A percentile compares a stretch with the other conserved stretches of the same genome.
Evolutionary conservation across 2,797 vertebrate species (phyloP).

Genomic region (Pseudomugil tenellus): DNA sequence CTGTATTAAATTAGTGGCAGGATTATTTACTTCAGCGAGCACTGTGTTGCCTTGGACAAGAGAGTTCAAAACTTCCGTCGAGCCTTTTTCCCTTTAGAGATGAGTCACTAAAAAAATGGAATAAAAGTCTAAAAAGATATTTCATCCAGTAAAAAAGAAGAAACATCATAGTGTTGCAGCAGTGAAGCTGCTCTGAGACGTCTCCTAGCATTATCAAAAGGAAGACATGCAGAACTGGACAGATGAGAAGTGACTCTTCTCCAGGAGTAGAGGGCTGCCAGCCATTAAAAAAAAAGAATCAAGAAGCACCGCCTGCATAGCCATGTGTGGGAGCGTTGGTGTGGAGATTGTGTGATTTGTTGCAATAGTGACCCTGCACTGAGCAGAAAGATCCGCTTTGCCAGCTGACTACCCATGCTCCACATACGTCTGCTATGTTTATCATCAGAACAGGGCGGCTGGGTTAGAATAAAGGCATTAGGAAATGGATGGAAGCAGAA

Average conservation of each 20-base stretch:
- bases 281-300: constrained; percentile 35
- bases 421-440: constrained; percentile 64
- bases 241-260: constrained; percentile 35
- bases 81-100: constrained; percentile 43
- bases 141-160: constrained; percentile 40
- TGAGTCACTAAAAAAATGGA: constrained; percentile 55
- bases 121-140: constrained; percentile 56
- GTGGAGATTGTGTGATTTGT: constrained; percentile 38
- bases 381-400: constrained; percentile 56
- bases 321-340: constrained; percentile 22
- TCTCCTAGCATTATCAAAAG: constrained; percentile 48
- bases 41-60: constrained; percentile 44
- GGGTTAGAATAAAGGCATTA: constrained; percentile 52
- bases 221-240: constrained; percentile 35
- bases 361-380: constrained; percentile 47
- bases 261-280: constrained; percentile 33
- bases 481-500: constrained; percentile 26
- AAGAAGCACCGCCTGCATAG: constrained; percentile 29
- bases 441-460: constrained; percentile 48
- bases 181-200: constrained; percentile 43
- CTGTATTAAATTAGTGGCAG: constrained; percentile 64
- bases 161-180: constrained; percentile 29
- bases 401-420: constrained; percentile 64
- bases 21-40: constrained; percentile 63
- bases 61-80: constrained; percentile 46